Evolutionary conservation across 2,113 vertebrate species (phyloP).

Genomic region (Barbus barbus): DNA sequence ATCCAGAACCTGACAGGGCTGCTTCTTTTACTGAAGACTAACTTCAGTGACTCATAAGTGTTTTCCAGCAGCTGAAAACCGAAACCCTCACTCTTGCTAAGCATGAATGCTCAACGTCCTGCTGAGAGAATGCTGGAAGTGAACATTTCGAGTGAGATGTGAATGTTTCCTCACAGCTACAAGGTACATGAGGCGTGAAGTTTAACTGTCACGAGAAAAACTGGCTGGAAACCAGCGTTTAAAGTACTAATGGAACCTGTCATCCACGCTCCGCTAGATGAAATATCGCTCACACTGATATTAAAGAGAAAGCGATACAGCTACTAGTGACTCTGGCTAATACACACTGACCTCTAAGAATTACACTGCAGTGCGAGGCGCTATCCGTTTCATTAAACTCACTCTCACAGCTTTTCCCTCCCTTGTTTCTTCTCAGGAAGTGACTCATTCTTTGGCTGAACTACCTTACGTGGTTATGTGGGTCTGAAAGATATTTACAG

Average conservation of each 20-base stretch:
- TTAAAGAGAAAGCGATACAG: background rate
- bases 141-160: background rate
- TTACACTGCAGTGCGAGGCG: background rate
- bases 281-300: background rate
- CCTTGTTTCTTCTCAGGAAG: conserved; percentile 7
- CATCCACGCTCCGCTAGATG: no score
- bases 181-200: background rate
- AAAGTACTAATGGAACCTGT: background rate
- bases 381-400: background rate
- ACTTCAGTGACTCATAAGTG: background rate
- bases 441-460: conserved; percentile 31
- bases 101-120: background rate
- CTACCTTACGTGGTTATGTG: background rate
- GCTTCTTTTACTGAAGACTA: background rate
- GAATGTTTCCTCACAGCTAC: background rate
- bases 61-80: conserved; percentile 4
- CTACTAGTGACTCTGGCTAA: background rate
- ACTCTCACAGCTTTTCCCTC: background rate
- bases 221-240: background rate
- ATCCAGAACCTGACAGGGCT: background rate
- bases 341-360: background rate
- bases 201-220: background rate
- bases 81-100: background rate
- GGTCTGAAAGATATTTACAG: conserved; percentile 37
- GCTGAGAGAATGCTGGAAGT: background rate